Conservation (phyloP, 2,888 invertebrate species). For the Agelastica alni region DNA sequence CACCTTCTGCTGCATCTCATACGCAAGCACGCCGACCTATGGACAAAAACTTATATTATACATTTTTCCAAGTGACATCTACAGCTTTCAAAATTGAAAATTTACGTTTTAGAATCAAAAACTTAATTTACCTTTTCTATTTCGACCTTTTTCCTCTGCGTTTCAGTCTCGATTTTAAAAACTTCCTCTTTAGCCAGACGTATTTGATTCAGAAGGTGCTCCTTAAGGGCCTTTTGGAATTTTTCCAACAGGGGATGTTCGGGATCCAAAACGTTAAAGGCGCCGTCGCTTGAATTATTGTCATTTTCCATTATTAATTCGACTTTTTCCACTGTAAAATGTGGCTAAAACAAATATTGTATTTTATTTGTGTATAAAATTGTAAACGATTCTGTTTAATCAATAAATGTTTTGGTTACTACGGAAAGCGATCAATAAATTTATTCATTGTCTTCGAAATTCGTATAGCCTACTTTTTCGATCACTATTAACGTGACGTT, state of each 20-base stretch:
- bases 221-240: constrained; percentile 46
- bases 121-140: constrained; percentile 58
- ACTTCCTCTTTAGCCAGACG: constrained; percentile 69
- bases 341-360: neutral
- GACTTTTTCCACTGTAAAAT: constrained; percentile 15
- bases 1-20: constrained; percentile 67
- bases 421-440: neutral
- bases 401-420: neutral
- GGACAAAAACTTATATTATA: too few species aligned
- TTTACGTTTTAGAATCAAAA: too few species aligned
- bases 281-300: neutral
- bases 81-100: too few species aligned
- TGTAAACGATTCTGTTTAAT: constrained; percentile 3
- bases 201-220: constrained; percentile 56
- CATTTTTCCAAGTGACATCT: too few species aligned
- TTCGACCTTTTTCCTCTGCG: constrained; percentile 60
- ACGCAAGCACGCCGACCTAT: constrained; percentile 61
- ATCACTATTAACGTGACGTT: too few species aligned
- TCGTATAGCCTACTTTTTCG: too few species aligned
- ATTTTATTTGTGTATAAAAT: neutral
- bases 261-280: constrained; percentile 55
- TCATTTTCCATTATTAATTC: constrained; percentile 1
- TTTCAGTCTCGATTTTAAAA: constrained; percentile 60
- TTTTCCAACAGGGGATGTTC: constrained; percentile 45
- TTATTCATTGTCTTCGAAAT: neutral